Conservation (phyloP, 2,888 invertebrate genomes). For the Psococerastis gibbosa region DNA sequence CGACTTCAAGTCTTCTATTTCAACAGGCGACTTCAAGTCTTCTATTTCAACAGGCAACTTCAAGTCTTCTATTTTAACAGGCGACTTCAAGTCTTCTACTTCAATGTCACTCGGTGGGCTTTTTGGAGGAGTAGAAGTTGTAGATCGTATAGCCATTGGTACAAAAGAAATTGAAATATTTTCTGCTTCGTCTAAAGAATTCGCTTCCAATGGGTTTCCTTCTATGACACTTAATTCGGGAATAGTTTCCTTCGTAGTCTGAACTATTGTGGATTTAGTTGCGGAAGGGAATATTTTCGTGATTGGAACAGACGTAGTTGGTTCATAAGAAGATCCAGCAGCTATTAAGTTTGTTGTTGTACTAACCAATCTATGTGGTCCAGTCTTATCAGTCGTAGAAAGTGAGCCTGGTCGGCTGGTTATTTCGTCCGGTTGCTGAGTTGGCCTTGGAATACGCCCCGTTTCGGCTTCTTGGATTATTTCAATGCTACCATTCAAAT, state of each 20-base stretch:
- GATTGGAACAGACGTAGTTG: neutral
- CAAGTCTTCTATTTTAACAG: neutral
- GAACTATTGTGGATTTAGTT: conserved; percentile 2
- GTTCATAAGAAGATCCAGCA: neutral
- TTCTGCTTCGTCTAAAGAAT: conserved; percentile 15
- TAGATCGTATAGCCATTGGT: conserved; percentile 2
- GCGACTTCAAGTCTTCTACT: neutral
- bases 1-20: neutral
- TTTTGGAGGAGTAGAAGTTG: neutral
- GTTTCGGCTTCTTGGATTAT: conserved; percentile 4
- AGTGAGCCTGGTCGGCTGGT: neutral
- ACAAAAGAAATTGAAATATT: conserved; percentile 4
- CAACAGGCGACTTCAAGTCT: conserved; percentile 4
- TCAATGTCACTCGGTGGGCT: no score
- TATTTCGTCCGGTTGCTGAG: neutral
- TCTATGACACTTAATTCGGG: conserved; percentile 4
- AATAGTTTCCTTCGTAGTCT: conserved; percentile 9
- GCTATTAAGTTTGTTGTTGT: neutral
- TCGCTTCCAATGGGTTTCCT: conserved; percentile 17
- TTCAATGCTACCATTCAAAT: neutral
- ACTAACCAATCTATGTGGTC: no score
- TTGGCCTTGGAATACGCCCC: conserved; percentile 1
- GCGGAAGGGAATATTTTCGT: no score
- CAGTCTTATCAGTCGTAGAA: neutral
- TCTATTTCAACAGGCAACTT: conserved; percentile 1